These are phyloP conservation scores for Acanthisitta chloris DNA, from an alignment of 2,113 vertebrate species.

Conservation along the genomic window DNA sequence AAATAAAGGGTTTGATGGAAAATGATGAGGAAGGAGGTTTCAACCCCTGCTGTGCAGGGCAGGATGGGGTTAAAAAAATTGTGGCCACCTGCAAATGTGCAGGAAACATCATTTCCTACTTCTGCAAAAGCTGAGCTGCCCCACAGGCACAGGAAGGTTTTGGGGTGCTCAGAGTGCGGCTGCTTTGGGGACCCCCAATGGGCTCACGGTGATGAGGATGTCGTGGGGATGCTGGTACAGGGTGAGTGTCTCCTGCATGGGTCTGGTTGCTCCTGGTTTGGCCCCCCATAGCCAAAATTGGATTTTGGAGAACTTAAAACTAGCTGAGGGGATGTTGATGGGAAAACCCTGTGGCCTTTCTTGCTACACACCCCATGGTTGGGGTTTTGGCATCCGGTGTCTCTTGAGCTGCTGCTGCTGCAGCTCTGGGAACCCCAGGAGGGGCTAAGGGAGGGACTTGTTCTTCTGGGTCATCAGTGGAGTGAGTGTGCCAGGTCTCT, in stretches of 20 bases:
- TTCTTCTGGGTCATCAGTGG: not conserved
- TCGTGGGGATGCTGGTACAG: not conserved
- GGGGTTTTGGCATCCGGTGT: not conserved
- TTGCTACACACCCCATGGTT: fast-evolving
- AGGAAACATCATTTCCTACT: conserved; percentile 27
- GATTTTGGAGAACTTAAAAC: fast-evolving
- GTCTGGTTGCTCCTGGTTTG: not conserved
- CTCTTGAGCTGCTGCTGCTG: not conserved
- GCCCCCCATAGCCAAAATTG: not conserved
- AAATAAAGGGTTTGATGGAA: not conserved
- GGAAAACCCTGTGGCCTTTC: not conserved
- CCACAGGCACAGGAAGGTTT: not conserved
- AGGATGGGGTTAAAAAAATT: not conserved
- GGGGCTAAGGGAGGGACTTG: not conserved
- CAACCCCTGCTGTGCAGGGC: not conserved
- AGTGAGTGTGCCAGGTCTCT: not conserved
- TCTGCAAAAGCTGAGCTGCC: not conserved
- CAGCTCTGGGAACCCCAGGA: fast-evolving
- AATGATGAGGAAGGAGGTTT: fast-evolving
- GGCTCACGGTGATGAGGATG: fast-evolving
- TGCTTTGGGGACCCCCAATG: fast-evolving
- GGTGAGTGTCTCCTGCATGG: not conserved
- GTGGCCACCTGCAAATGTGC: not conserved
- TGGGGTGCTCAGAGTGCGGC: not conserved
- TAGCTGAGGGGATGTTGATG: fast-evolving